Percentiles rank a stretch among this genome's conserved stretches.
Evolutionary conservation across 2,888 invertebrate species (phyloP).

Genomic region (Ceramica pisi): DNA sequence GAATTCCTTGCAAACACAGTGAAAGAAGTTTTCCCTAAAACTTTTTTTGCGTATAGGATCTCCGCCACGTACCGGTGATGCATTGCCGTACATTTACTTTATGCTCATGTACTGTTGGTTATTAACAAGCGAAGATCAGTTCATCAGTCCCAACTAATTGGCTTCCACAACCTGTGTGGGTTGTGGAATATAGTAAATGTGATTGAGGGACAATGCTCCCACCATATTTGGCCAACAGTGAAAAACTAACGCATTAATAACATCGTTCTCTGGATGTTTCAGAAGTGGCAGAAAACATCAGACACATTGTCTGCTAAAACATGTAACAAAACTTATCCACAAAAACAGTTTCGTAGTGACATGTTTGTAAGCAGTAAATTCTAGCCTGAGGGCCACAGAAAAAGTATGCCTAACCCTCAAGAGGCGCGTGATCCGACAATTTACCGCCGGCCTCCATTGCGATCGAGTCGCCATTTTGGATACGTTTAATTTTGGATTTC

Average conservation of each 20-base stretch:
- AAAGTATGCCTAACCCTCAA: slow-evolving; percentile 78
- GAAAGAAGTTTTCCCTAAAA: too few species aligned
- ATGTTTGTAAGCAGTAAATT: slow-evolving; percentile 74
- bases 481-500: slow-evolving; percentile 59
- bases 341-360: slow-evolving; percentile 53
- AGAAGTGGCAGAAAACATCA: not conserved
- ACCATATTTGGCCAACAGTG: not conserved
- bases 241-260: not conserved
- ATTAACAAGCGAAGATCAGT: too few species aligned
- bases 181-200: too few species aligned
- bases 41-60: too few species aligned
- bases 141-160: not conserved
- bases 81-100: too few species aligned
- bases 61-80: too few species aligned
- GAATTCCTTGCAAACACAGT: too few species aligned
- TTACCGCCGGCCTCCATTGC: slow-evolving; percentile 73
- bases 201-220: not conserved
- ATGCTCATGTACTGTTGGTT: too few species aligned
- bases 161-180: not conserved
- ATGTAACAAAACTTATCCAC: slow-evolving; percentile 53
- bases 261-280: not conserved
- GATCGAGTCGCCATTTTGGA: slow-evolving; percentile 65
- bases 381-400: slow-evolving; percentile 78
- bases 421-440: slow-evolving; percentile 79
- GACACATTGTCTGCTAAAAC: slow-evolving; percentile 14